Evolutionary conservation across 2,888 invertebrate species (phyloP).

Genomic region (Lasioglossum lativentre): DNA sequence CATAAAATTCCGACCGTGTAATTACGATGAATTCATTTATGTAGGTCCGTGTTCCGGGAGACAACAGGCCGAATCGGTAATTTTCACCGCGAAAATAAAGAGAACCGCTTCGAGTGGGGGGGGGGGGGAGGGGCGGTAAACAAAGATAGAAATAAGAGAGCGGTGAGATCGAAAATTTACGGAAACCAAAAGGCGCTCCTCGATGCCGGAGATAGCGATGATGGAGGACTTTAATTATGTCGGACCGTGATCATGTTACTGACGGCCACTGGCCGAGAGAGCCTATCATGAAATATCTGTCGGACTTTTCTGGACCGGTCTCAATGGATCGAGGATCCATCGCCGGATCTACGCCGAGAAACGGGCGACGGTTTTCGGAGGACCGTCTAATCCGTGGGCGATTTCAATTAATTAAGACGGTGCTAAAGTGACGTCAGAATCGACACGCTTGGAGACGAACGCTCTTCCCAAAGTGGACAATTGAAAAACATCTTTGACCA

Average conservation of each 20-base stretch:
- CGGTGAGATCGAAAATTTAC: constrained; percentile 64
- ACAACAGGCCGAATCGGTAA: constrained; percentile 13
- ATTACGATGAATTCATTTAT: constrained; percentile 51
- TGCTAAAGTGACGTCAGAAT: constrained; percentile 1
- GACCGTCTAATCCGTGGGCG: not conserved
- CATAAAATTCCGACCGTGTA: constrained; percentile 48
- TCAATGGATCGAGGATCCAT: constrained; percentile 14
- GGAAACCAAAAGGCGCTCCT: constrained; percentile 69
- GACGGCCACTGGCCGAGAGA: constrained; percentile 38
- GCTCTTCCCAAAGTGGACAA: not conserved
- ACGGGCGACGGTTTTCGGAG: not conserved
- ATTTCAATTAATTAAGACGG: constrained; percentile 16
- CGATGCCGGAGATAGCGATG: constrained; percentile 73
- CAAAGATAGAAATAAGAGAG: not conserved
- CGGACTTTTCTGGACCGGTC: constrained; percentile 41
- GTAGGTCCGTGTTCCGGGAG: not conserved
- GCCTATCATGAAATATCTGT: constrained; percentile 43
- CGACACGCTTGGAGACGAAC: not conserved
- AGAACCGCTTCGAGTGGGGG: no score
- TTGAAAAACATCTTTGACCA: not conserved
- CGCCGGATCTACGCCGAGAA: not conserved
- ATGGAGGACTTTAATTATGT: constrained; percentile 76
- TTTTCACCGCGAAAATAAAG: constrained; percentile 25
- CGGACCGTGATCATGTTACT: constrained; percentile 69
- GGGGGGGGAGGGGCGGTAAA: no score